Conservation (phyloP, 1,140 invertebrate species). For the Octopus sinensis region DNA sequence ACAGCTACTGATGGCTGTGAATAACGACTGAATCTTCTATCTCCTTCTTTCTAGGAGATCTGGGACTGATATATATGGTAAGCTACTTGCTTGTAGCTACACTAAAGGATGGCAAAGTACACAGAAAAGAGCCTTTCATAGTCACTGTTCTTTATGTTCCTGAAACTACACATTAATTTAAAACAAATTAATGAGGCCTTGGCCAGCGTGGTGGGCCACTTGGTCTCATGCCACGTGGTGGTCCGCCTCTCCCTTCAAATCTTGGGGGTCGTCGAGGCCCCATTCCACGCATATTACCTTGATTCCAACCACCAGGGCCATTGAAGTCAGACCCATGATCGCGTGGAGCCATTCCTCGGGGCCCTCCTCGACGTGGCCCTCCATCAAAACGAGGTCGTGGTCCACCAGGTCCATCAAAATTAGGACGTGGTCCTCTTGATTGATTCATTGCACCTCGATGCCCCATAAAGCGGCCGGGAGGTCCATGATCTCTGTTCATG, state of each 20-base stretch:
- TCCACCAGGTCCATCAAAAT: slow-evolving; percentile 11
- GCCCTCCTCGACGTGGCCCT: slow-evolving; percentile 1
- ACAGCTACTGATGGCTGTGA: no score
- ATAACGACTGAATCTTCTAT: no score
- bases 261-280: slow-evolving; percentile 3
- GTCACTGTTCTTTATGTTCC: no score
- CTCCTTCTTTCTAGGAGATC: no score
- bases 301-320: slow-evolving; percentile 12
- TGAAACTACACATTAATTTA: no score
- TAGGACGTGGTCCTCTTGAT: slow-evolving; percentile 3
- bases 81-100: no score
- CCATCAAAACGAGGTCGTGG: slow-evolving; percentile 10
- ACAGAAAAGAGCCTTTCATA: no score
- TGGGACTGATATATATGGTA: no score
- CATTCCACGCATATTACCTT: not conserved
- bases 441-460: slow-evolving; percentile 5
- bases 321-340: slow-evolving; percentile 8
- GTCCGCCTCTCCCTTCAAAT: slow-evolving; percentile 11
- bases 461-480: not conserved
- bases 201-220: slow-evolving; percentile 6
- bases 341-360: slow-evolving; percentile 3
- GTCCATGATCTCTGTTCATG: slow-evolving; percentile 4
- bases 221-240: not conserved
- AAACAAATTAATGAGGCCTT: not conserved
- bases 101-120: no score